Evolutionary conservation across 2,888 invertebrate species (phyloP).

Genomic region (Blastobasis adustella): DNA sequence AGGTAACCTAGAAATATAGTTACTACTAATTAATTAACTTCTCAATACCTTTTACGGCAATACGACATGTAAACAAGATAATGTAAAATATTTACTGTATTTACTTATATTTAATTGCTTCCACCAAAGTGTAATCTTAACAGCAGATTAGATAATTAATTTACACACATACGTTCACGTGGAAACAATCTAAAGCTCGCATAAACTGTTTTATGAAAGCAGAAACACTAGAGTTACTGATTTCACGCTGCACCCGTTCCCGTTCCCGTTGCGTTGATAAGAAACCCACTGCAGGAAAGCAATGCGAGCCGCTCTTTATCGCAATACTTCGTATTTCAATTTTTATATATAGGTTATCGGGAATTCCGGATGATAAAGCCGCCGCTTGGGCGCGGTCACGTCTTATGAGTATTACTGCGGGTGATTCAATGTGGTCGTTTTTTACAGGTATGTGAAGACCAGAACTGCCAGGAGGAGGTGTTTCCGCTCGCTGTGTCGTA

Average conservation of each 20-base stretch:
- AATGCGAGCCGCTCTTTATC: slow-evolving; percentile 51
- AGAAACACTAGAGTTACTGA: neutral
- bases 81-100: too few relatives aligned
- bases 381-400: slow-evolving; percentile 35
- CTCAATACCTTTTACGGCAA: too few relatives aligned
- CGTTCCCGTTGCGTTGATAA: slow-evolving; percentile 34
- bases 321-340: slow-evolving; percentile 48
- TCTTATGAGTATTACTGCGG: slow-evolving; percentile 3
- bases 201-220: neutral
- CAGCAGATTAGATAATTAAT: slow-evolving; percentile 1
- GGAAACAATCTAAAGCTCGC: neutral
- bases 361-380: slow-evolving; percentile 63
- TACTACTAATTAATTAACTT: too few relatives aligned
- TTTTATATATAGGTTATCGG: slow-evolving; percentile 70
- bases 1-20: too few relatives aligned
- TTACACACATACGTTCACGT: neutral
- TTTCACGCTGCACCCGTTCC: slow-evolving; percentile 11
- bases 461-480: slow-evolving; percentile 94
- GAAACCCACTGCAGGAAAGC: slow-evolving; percentile 48
- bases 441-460: slow-evolving; percentile 93
- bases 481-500: slow-evolving; percentile 94
- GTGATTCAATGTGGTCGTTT: slow-evolving; percentile 19
- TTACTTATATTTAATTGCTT: too few relatives aligned
- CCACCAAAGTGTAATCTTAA: neutral
- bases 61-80: too few relatives aligned